A percentile compares a stretch with the other conserved stretches of the same genome.
phyloP scores from a whole-genome alignment of 2,888 invertebrate genomes.

The Pheosia tremula region DNA sequence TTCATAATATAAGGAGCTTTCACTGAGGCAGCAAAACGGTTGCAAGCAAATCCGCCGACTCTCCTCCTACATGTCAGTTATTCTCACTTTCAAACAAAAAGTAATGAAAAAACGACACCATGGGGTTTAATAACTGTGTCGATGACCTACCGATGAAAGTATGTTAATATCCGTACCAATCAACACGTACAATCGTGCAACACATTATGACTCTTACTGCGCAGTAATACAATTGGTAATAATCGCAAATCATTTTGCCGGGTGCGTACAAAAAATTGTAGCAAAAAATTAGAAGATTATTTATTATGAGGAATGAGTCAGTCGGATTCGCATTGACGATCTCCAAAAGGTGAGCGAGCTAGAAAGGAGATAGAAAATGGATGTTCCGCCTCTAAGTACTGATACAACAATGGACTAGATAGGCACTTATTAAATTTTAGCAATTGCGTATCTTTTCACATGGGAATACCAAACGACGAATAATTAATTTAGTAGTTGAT shows the following conservation, averaged over 20 bases:
- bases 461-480: too few species aligned
- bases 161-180: conserved; percentile 37
- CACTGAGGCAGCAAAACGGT: conserved; percentile 37
- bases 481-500: too few species aligned
- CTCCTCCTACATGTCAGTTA: conserved; percentile 38
- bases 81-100: conserved; percentile 66
- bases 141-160: conserved; percentile 62
- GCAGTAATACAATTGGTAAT: conserved; percentile 32
- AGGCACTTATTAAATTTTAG: too few species aligned
- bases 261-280: conserved; percentile 42
- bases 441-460: too few species aligned
- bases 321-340: conserved; percentile 40
- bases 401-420: too few species aligned
- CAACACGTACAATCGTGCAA: conserved; percentile 24
- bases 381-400: background rate
- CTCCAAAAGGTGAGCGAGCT: conserved; percentile 30
- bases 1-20: conserved; percentile 40
- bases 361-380: conserved; percentile 31
- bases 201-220: conserved; percentile 49
- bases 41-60: conserved; percentile 27
- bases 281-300: conserved; percentile 53
- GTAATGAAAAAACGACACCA: conserved; percentile 46
- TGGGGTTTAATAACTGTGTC: conserved; percentile 55
- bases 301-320: conserved; percentile 60
- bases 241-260: conserved; percentile 24